These are phyloP conservation scores for Callaeas wilsoni DNA, from an alignment of 2,113 vertebrate species.

Conservation along the genomic window DNA sequence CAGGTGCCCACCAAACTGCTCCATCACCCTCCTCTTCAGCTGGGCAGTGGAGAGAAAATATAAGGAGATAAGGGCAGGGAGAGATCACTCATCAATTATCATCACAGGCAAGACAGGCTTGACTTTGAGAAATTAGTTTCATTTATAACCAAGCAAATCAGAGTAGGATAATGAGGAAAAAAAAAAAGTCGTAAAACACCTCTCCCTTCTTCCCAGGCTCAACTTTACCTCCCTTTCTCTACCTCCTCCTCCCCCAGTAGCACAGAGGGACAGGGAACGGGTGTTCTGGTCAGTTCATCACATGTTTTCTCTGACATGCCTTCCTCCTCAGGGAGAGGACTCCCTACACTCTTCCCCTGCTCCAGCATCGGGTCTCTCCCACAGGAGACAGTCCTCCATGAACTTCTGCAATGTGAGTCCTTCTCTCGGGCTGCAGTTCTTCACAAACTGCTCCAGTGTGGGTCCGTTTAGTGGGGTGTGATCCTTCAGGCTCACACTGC, in stretches of 20 bases:
- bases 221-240: not conserved
- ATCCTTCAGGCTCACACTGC: not conserved
- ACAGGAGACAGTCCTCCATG: not conserved
- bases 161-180: not conserved
- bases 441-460: not conserved
- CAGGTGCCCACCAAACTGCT: not conserved
- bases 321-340: not conserved
- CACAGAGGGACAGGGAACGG: not conserved
- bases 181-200: not conserved
- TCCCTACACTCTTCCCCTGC: not conserved
- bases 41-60: not conserved
- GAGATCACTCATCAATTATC: not conserved
- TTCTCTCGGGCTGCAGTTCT: not conserved
- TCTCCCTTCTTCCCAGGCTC: not conserved
- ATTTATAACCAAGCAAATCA: not conserved
- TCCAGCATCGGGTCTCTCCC: accelerated
- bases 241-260: accelerated
- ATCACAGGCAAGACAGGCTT: not conserved
- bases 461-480: accelerated
- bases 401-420: not conserved
- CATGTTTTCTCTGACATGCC: accelerated
- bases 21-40: not conserved
- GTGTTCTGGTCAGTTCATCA: not conserved
- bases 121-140: not conserved
- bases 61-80: not conserved